A percentile compares a stretch with the other conserved stretches of the same genome.
Conservation (phyloP, 2,888 invertebrate species). For the Arge pagana region DNA sequence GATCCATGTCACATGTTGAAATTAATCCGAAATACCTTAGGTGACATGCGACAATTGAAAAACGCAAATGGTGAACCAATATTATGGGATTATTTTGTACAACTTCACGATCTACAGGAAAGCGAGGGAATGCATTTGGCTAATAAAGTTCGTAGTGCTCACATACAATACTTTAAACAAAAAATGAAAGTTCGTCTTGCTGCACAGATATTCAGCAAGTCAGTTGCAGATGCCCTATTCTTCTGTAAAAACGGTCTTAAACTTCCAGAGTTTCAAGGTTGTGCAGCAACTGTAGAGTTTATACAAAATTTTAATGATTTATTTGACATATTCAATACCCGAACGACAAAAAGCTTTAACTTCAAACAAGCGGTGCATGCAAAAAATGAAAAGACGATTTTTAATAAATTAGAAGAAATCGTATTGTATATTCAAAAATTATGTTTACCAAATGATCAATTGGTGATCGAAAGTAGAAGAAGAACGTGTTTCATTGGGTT, state of each 20-base stretch:
- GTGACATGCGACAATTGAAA: not conserved
- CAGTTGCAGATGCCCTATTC: slow-evolving; percentile 36
- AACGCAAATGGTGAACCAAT: not conserved
- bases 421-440: slow-evolving; percentile 21
- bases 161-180: slow-evolving; percentile 24
- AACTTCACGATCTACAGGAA: slow-evolving; percentile 8
- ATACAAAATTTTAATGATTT: slow-evolving; percentile 29
- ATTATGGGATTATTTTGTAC: not conserved
- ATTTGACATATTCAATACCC: slow-evolving; percentile 35
- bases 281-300: slow-evolving; percentile 33
- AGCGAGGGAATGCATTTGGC: slow-evolving; percentile 21
- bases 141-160: slow-evolving; percentile 22
- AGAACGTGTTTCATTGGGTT: slow-evolving; percentile 25
- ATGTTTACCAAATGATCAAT: slow-evolving; percentile 1
- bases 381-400: too few species aligned
- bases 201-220: slow-evolving; percentile 35
- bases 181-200: slow-evolving; percentile 37
- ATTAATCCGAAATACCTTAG: slow-evolving; percentile 20
- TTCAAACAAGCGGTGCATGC: too few species aligned
- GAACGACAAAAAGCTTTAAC: too few species aligned
- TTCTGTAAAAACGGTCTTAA: slow-evolving; percentile 20
- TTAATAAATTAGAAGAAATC: too few species aligned
- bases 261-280: slow-evolving; percentile 22
- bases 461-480: slow-evolving; percentile 1
- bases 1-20: slow-evolving; percentile 23